These are phyloP conservation scores for Polypedilum vanderplanki DNA, from an alignment of 1,140 invertebrate species.

Conservation along the genomic window DNA sequence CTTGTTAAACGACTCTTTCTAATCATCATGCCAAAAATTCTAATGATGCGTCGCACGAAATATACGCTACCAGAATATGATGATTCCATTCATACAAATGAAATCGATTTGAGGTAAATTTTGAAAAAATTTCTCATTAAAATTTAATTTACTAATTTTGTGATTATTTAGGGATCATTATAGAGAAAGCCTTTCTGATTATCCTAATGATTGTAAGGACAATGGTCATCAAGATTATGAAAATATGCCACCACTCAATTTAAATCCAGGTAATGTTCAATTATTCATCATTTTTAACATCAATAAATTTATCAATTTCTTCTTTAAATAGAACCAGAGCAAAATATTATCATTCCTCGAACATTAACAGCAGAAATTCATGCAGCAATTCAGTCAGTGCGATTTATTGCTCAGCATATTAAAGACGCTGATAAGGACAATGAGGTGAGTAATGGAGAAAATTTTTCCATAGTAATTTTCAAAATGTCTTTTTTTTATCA, in stretches of 20 bases:
- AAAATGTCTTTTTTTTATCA: too few species aligned
- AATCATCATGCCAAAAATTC: conserved; percentile 76
- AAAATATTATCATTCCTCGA: conserved; percentile 58
- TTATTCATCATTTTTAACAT: conserved; percentile 32
- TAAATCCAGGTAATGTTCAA: conserved; percentile 17
- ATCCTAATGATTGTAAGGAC: conserved; percentile 49
- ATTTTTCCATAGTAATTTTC: too few species aligned
- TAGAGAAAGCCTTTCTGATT: conserved; percentile 51
- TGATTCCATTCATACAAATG: conserved; percentile 67
- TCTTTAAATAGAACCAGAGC: conserved; percentile 57
- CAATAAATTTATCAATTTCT: conserved; percentile 29
- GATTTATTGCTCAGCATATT: conserved; percentile 96
- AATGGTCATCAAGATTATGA: conserved; percentile 40
- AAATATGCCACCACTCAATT: conserved; percentile 34
- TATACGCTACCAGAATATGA: conserved; percentile 76
- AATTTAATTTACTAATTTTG: conserved; percentile 4
- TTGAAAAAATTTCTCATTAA: conserved; percentile 32
- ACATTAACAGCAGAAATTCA: conserved; percentile 79
- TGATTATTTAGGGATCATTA: conserved; percentile 32
- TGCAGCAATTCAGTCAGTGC: conserved; percentile 84
- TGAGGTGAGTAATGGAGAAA: conserved; percentile 57
- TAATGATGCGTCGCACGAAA: conserved; percentile 82
- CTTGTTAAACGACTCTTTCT: conserved; percentile 83
- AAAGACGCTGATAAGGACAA: conserved; percentile 92
- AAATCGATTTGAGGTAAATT: conserved; percentile 67